Percentiles rank a stretch among this genome's conserved stretches.
phyloP scores from a whole-genome alignment of 2,797 vertebrate genomes.

The Coranthus polyacanthus region DNA sequence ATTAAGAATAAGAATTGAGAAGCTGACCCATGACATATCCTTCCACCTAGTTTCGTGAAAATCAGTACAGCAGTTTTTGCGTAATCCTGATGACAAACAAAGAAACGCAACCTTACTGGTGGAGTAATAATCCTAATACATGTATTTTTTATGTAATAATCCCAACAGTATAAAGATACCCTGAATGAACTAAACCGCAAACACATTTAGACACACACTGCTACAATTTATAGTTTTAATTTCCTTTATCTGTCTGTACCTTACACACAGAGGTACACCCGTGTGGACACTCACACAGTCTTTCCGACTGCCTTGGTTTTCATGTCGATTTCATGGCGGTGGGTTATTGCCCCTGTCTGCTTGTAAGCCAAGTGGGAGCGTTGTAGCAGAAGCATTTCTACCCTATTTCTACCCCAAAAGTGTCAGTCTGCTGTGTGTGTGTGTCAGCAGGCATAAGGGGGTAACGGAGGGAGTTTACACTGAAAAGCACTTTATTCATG shows the following conservation, averaged over 20 bases:
- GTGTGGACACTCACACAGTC: slow-evolving; percentile 8
- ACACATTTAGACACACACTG: no score
- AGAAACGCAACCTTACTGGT: no score
- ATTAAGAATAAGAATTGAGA: no score
- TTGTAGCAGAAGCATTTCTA: slow-evolving; percentile 62
- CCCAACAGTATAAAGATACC: no score
- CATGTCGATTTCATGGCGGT: slow-evolving; percentile 63
- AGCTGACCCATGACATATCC: no score
- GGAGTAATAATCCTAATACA: no score
- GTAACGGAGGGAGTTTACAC: slow-evolving; percentile 58
- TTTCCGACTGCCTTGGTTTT: slow-evolving; percentile 63
- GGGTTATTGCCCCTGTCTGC: slow-evolving; percentile 48
- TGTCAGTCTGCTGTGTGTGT: slow-evolving; percentile 38
- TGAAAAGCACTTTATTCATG: slow-evolving; percentile 77
- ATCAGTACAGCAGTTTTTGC: no score
- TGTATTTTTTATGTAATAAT: no score
- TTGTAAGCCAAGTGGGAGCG: slow-evolving; percentile 63
- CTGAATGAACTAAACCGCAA: no score
- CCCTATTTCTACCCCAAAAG: no score
- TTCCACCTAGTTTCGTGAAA: no score
- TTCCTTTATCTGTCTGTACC: slow-evolving; percentile 25
- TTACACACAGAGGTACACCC: slow-evolving; percentile 7
- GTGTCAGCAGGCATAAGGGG: slow-evolving; percentile 24
- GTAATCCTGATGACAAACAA: no score
- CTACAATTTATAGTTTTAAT: slow-evolving; percentile 15